Base-by-base conservation (phyloP, 2,113 vertebrate species). In the Chionis minor region DNA sequence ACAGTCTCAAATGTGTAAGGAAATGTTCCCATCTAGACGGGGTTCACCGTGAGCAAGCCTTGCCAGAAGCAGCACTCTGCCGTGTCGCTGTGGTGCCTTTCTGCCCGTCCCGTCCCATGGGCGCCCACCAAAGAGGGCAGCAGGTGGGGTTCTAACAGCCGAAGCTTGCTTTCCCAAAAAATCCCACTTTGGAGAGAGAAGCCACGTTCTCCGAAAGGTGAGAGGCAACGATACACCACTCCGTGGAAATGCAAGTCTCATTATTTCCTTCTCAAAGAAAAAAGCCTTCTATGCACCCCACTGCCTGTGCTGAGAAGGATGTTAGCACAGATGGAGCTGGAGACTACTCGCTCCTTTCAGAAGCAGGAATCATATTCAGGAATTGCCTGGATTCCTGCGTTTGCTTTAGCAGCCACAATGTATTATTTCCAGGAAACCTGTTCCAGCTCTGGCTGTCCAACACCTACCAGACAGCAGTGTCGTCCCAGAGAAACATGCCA, bases 71-170 rank as follows among this genome's bases (percentile, higher is more conserved):
- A 56, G 35, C 35, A 7, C 9, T 1, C 5, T 8, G 42, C 62
- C 8, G 0, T 9, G 66, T 10, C 10, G 35, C 59, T 1, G 7
- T 2, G 12, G 52, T 10, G 33, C 16, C 74, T n/a, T 32, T 33
- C 54, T 33, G 62, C 40, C 42, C 3, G 1, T 4, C 27, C 51
- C 10, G 9, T 2, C 17, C 44, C 56, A 22, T 0, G 6, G 13
- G 19, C 14, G 14, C 56, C 44, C 32, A 45, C 10, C 56, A 15
- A 20, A 16, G 32, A 44, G 23, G 0, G 8, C 10, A 5, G 11
- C 5, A 3, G 28, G 14, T 3, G 16, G 40, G 28, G 14, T 17
- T 14, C 27, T 21, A 27, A 52, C 23, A 26, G 32, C 38, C 0
- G 1, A 12, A 16, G 19, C 52, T 51, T 38, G 3, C 30, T 18